Evolutionary conservation across 1,140 invertebrate genomes (phyloP), one percentile per base, ranked within the genome.

Genomic region (Manduca sexta): DNA sequence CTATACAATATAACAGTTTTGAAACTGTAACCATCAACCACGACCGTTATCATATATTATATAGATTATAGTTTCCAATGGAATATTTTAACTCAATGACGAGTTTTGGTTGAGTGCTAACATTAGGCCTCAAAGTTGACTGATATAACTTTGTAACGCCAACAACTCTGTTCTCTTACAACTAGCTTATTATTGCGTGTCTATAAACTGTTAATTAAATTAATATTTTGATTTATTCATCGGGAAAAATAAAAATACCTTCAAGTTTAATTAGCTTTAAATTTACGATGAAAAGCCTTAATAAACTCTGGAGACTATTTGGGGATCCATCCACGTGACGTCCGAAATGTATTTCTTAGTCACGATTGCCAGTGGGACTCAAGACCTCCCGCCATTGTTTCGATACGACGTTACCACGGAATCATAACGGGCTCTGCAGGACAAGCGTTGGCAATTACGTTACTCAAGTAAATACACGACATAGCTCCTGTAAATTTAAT

Each of bases 371-470:
- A 26, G 42, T 34, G 11, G 30, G 29, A 10, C 12, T 33, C 31
- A 33, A 33, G 42, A 33, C 31, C 42, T 10, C 11, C 42, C 42
- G n/a, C 17, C 15, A n/a, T 44, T n/a, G n/a, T n/a, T 33, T 2
- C 4, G 40, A 29, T 38, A 42, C 40, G 40, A 21, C 12, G 42
- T 14, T 15, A 44, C 29, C 29, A 33, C 14, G 42, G 7, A 15
- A 44, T 44, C 42, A 16, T 45, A 55, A 57, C 52, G 42, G 59
- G 54, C 15, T 63, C 60, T 63, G 60, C 48, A 52, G 60, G 49
- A 63, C 37, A 63, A 63, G 60, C 44, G 56, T 44, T 45, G 49
- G 45, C 40, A 53, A 44, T 43, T 53, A 39, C 41, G 49, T 26
- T 49, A 59, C 39, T 30, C 45, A 47, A 48, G 18, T 56, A 47